These are phyloP conservation scores for Agonum fuliginosum DNA, from an alignment of 2,888 invertebrate species.

Conservation along the genomic window DNA sequence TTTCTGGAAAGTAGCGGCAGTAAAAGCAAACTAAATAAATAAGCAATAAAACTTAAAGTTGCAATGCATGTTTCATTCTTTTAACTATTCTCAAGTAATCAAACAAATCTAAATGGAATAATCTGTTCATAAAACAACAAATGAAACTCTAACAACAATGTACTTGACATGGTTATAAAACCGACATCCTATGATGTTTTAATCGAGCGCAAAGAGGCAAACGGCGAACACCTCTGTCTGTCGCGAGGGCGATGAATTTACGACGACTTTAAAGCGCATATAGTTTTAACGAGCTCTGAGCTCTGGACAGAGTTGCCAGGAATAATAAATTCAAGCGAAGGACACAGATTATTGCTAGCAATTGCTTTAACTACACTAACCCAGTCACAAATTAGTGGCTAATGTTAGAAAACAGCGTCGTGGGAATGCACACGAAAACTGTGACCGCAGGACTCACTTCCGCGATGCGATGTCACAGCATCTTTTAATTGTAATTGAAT, in stretches of 20 bases:
- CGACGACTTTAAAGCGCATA: constrained; percentile 40
- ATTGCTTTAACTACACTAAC: constrained; percentile 51
- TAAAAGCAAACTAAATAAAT: neutral
- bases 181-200: constrained; percentile 20
- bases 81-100: constrained; percentile 4
- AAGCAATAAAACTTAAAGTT: constrained; percentile 9
- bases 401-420: constrained; percentile 49
- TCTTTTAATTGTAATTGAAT: too few species aligned
- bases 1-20: neutral
- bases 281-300: constrained; percentile 33
- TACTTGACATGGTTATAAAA: constrained; percentile 16
- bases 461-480: too few species aligned
- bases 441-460: neutral
- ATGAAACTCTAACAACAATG: neutral
- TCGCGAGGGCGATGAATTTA: constrained; percentile 20
- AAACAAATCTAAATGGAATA: constrained; percentile 21
- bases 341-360: constrained; percentile 47
- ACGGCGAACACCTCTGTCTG: constrained; percentile 10
- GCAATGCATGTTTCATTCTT: constrained; percentile 11
- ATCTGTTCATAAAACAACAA: constrained; percentile 14
- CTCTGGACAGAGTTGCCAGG: constrained; percentile 21
- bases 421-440: constrained; percentile 43
- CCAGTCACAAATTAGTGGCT: constrained; percentile 53
- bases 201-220: constrained; percentile 12
- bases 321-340: constrained; percentile 52